Conservation (phyloP, 2,888 invertebrate species). For the Dugesia japonica region DNA sequence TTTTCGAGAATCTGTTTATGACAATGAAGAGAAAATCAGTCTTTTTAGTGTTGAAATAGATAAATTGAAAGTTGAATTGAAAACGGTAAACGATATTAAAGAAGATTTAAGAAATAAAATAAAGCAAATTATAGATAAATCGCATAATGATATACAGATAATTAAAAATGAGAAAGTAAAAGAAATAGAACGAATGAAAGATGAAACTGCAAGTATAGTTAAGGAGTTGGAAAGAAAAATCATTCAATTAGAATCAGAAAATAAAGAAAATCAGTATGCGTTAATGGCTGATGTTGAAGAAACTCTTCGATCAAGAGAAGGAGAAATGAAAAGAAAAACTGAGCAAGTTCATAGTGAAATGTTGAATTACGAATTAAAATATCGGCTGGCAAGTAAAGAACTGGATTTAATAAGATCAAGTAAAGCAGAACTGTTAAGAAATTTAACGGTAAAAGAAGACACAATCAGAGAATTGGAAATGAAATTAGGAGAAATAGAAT, state of each 20-base stretch:
- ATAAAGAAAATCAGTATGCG: not conserved
- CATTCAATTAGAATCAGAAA: not conserved
- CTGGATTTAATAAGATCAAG: not conserved
- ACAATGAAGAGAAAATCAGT: slow-evolving; percentile 13
- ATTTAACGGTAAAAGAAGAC: not conserved
- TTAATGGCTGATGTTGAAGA: not conserved
- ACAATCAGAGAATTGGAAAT: slow-evolving; percentile 9
- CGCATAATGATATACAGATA: not conserved
- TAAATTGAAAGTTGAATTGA: not conserved
- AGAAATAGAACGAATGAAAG: not conserved
- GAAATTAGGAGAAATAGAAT: slow-evolving; percentile 3
- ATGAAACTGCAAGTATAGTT: not conserved
- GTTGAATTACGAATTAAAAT: slow-evolving; percentile 8
- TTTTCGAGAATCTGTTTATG: not conserved
- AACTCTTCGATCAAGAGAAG: slow-evolving; percentile 12
- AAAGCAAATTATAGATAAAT: not conserved
- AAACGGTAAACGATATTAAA: not conserved
- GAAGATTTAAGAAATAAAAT: not conserved
- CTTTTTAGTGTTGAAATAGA: not conserved
- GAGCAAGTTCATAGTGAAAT: not conserved
- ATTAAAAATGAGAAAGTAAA: not conserved
- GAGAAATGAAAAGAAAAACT: slow-evolving; percentile 12
- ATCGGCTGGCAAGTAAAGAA: not conserved
- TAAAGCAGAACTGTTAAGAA: not conserved
- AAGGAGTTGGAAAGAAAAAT: not conserved